Evolutionary conservation across 2,113 vertebrate genomes (phyloP).

Genomic region (Muntiacus muntjak): DNA sequence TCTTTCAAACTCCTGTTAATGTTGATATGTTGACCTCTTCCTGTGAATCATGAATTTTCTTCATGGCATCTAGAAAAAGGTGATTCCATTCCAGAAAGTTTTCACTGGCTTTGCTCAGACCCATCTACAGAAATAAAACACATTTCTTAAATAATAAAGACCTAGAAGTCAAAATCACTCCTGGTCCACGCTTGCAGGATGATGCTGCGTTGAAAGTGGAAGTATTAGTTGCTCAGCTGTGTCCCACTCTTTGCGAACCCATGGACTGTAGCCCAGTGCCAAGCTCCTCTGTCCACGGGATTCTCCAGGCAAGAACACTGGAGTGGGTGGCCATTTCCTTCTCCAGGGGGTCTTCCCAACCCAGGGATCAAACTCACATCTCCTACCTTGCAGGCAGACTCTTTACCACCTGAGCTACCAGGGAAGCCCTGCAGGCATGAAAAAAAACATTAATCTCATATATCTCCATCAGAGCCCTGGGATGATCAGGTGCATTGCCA

Average conservation of each 20-base stretch:
- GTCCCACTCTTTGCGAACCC: not conserved
- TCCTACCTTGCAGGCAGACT: not conserved
- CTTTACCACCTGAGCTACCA: not conserved
- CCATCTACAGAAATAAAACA: not conserved
- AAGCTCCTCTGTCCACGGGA: not conserved
- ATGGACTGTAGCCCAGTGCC: not conserved
- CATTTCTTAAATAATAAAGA: not conserved
- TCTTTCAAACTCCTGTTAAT: not conserved
- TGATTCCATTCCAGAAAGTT: not conserved
- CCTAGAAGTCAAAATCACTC: not conserved
- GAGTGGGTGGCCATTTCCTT: not conserved
- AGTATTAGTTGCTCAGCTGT: not conserved
- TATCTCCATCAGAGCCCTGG: not conserved
- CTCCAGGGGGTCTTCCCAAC: not conserved
- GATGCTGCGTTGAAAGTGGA: not conserved
- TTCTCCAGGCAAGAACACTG: not conserved
- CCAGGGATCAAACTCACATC: not conserved
- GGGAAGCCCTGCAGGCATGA: not conserved
- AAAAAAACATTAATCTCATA: not conserved
- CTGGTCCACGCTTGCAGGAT: not conserved
- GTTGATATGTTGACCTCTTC: not conserved
- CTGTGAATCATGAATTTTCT: not conserved
- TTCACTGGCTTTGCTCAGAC: not conserved
- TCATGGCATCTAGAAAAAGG: not conserved
- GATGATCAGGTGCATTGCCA: not conserved